Evolutionary conservation across 2,113 vertebrate genomes (phyloP).

Genomic region (Circaetus gallicus): DNA sequence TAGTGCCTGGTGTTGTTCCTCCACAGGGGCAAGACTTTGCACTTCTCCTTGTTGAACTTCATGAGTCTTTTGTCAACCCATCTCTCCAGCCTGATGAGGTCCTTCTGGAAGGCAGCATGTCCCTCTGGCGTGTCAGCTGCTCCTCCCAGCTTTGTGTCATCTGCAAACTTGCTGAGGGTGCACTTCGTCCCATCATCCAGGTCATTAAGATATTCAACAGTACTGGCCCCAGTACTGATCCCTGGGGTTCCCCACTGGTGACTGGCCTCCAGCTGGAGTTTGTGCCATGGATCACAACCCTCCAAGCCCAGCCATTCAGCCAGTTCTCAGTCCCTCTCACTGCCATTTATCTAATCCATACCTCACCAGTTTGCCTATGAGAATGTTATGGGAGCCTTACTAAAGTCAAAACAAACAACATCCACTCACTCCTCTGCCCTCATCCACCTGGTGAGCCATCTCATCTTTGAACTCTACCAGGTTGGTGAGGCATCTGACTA

Average conservation of each 20-base stretch:
- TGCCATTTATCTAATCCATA: not conserved
- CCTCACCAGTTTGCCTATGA: not conserved
- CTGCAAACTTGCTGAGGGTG: not conserved
- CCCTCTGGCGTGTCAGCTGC: not conserved
- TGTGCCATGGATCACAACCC: not conserved
- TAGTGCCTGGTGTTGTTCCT: not conserved
- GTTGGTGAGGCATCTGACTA: not conserved
- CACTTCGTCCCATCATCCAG: not conserved
- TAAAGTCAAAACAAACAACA: not conserved
- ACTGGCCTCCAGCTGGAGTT: not conserved
- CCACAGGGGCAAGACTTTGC: not conserved
- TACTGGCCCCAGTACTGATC: fast-evolving
- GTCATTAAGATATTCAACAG: not conserved
- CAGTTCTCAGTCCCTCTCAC: not conserved
- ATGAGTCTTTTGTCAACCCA: not conserved
- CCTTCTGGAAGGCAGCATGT: not conserved
- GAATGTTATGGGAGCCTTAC: not conserved
- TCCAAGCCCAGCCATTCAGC: not conserved
- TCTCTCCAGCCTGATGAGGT: not conserved
- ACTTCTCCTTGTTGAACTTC: not conserved
- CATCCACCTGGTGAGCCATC: not conserved
- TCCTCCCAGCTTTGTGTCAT: not conserved
- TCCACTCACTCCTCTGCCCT: not conserved
- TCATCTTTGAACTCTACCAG: not conserved
- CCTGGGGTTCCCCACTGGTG: not conserved